phyloP scores from a whole-genome alignment of 2,888 invertebrate genomes.

The Oxyscelio sp. region DNA sequence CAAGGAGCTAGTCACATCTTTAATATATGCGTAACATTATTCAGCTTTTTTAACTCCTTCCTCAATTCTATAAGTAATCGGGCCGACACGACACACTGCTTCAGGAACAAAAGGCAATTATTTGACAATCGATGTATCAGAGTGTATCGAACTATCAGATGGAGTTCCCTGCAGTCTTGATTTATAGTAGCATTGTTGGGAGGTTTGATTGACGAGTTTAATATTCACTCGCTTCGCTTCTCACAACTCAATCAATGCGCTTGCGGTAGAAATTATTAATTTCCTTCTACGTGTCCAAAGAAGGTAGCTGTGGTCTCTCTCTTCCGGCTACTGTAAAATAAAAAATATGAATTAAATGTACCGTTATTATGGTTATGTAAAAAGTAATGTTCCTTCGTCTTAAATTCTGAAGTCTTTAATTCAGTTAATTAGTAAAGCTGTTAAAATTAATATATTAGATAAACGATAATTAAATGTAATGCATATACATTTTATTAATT shows the following conservation, averaged over 20 bases:
- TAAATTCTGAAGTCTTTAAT: too few species aligned
- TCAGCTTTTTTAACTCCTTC: conserved; percentile 11
- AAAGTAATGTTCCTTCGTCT: too few species aligned
- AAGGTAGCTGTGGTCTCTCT: not conserved
- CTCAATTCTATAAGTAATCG: conserved; percentile 76
- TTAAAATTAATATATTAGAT: too few species aligned
- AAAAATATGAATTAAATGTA: too few species aligned
- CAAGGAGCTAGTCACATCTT: not conserved
- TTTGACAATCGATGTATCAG: conserved; percentile 82
- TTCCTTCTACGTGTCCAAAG: not conserved
- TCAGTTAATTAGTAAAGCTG: too few species aligned
- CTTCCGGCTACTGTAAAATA: not conserved
- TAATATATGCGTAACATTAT: not conserved
- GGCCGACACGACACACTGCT: conserved; percentile 78
- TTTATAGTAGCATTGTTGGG: conserved; percentile 51
- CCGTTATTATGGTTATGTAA: too few species aligned
- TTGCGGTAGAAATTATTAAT: not conserved
- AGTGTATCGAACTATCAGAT: conserved; percentile 81
- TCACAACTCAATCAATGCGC: conserved; percentile 33
- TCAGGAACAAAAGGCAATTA: conserved; percentile 79
- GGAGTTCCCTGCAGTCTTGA: conserved; percentile 49
- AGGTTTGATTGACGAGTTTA: conserved; percentile 28
- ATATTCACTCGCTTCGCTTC: conserved; percentile 40
- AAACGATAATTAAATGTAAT: too few species aligned
- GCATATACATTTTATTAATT: too few species aligned